Conservation (phyloP, 2,888 invertebrate species). For the Noctua fimbriata region DNA sequence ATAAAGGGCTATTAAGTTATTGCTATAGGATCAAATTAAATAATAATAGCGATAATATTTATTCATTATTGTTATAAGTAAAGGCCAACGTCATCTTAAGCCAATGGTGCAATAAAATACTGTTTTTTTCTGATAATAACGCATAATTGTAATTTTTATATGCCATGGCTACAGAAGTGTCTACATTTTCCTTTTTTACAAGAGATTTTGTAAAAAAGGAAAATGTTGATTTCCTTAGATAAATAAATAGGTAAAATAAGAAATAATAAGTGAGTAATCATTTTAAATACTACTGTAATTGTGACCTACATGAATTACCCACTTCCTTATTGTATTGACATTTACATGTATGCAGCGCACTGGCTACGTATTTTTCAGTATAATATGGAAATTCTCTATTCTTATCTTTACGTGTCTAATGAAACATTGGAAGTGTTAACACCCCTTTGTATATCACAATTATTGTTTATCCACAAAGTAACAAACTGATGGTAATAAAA, state of each 20-base stretch:
- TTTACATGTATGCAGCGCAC: not conserved
- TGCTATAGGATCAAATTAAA: conserved; percentile 5
- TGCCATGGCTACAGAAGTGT: not conserved
- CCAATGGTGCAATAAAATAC: not conserved
- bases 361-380: conserved; percentile 1
- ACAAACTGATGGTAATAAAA: conserved; percentile 73
- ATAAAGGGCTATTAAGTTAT: conserved; percentile 4
- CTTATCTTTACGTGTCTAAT: conserved; percentile 14
- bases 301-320: not conserved
- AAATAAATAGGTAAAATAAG: too few relatives aligned
- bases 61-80: conserved; percentile 13
- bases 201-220: too few relatives aligned
- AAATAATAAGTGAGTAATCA: not conserved
- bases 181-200: not conserved
- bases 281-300: not conserved
- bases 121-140: not conserved
- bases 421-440: conserved; percentile 36
- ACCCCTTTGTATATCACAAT: conserved; percentile 46
- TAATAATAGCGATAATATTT: conserved; percentile 3
- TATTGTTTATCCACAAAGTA: conserved; percentile 54
- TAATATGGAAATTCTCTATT: conserved; percentile 21
- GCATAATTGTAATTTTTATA: not conserved
- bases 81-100: conserved; percentile 2
- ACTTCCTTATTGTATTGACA: conserved; percentile 14
- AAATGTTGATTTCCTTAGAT: not conserved